Evolutionary conservation across 2,888 invertebrate genomes (phyloP).

Genomic region (Cinara cedri): DNA sequence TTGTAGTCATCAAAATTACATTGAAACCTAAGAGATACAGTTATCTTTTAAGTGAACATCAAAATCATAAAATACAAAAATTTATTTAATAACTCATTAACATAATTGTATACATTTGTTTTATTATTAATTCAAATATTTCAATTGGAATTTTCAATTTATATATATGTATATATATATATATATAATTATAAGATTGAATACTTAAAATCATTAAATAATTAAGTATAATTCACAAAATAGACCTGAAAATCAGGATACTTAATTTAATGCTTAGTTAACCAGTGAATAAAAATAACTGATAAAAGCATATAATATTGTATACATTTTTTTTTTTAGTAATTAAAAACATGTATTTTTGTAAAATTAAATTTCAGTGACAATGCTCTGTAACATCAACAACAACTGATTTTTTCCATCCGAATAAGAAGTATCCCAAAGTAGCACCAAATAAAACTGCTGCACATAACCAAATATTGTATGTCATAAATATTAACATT

Average conservation of each 20-base stretch:
- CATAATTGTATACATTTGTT: slow-evolving; percentile 31
- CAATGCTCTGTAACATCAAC: slow-evolving; percentile 96
- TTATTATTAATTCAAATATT: not conserved
- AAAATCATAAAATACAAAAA: slow-evolving; percentile 40
- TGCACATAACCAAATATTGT: slow-evolving; percentile 90
- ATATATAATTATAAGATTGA: not conserved
- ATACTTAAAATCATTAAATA: not conserved
- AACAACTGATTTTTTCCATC: slow-evolving; percentile 92
- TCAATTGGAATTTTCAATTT: slow-evolving; percentile 11
- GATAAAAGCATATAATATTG: slow-evolving; percentile 30
- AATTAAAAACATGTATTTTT: not conserved
- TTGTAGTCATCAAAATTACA: no score
- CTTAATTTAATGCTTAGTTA: slow-evolving; percentile 11
- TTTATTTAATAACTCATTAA: slow-evolving; percentile 2
- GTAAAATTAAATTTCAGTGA: slow-evolving; percentile 70
- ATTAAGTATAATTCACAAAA: slow-evolving; percentile 33
- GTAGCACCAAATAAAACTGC: slow-evolving; percentile 89
- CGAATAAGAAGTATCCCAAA: slow-evolving; percentile 91
- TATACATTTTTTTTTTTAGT: slow-evolving; percentile 24
- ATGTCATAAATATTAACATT: slow-evolving; percentile 97
- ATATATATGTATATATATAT: no score
- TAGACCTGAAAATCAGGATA: slow-evolving; percentile 2
- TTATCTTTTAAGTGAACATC: no score
- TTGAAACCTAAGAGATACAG: no score
- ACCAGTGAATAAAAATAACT: slow-evolving; percentile 36